These are phyloP conservation scores for Elgonia sp. DNA, from an alignment of 2,888 invertebrate genomes.

Conservation along the genomic window DNA sequence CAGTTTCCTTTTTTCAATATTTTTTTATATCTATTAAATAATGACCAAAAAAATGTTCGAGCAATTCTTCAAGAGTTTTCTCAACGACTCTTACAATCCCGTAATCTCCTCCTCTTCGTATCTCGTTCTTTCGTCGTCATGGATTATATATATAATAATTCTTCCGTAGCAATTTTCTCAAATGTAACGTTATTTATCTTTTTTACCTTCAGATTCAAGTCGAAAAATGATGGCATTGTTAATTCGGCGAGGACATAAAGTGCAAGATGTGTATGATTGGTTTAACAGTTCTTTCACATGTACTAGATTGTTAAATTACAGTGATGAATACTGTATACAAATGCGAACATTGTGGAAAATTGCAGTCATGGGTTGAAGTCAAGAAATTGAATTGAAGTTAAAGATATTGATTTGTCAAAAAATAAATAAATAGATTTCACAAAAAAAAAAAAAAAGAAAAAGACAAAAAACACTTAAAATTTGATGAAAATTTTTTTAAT, in stretches of 20 bases:
- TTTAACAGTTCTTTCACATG: no score
- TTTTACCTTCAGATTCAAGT: not conserved
- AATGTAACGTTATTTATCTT: slow-evolving; percentile 32
- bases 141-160: slow-evolving; percentile 32
- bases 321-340: no score
- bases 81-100: slow-evolving; percentile 14
- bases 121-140: not conserved
- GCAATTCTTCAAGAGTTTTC: slow-evolving; percentile 28
- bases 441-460: no score
- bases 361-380: no score
- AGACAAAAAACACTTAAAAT: no score
- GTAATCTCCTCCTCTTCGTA: slow-evolving; percentile 29
- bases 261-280: no score
- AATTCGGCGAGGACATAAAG: not conserved
- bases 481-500: no score
- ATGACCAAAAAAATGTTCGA: slow-evolving; percentile 50
- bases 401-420: no score
- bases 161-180: slow-evolving; percentile 23
- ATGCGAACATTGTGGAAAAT: no score
- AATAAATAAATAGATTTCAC: no score
- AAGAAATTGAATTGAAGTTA: no score
- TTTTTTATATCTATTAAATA: slow-evolving; percentile 38
- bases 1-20: slow-evolving; percentile 23
- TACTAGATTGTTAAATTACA: no score
- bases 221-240: not conserved